These are phyloP conservation scores for Noctua janthe DNA, from an alignment of 2,888 invertebrate genomes.

Conservation along the genomic window DNA sequence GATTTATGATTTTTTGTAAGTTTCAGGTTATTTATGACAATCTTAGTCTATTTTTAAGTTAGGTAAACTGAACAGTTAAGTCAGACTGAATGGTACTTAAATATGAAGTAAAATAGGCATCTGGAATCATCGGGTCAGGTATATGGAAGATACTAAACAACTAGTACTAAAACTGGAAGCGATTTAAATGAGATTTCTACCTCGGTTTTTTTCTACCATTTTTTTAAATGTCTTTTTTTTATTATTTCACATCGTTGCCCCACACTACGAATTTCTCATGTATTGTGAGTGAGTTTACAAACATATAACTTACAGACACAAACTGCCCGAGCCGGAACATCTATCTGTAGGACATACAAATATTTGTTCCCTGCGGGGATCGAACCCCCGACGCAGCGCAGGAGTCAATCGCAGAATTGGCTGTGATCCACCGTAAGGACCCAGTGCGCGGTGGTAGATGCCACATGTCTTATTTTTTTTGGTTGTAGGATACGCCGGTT, in stretches of 20 bases:
- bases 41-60: not conserved
- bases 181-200: not conserved
- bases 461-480: not conserved
- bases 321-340: too few relatives aligned
- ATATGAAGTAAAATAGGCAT: not conserved
- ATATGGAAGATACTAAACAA: too few relatives aligned
- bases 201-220: not conserved
- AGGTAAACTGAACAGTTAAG: not conserved
- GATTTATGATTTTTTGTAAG: conserved; percentile 21
- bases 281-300: too few relatives aligned
- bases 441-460: not conserved
- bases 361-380: too few relatives aligned
- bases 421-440: not conserved
- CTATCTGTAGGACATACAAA: too few relatives aligned
- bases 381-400: too few relatives aligned
- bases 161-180: not conserved
- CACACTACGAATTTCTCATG: too few relatives aligned
- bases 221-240: too few relatives aligned
- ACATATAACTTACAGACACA: too few relatives aligned
- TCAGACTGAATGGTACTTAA: not conserved
- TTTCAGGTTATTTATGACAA: conserved; percentile 24
- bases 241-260: too few relatives aligned
- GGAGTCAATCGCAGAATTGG: too few relatives aligned
- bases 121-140: not conserved
- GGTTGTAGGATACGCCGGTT: not conserved